These are phyloP conservation scores for Mechanitis messenoides DNA, from an alignment of 2,888 invertebrate species.

Conservation along the genomic window DNA sequence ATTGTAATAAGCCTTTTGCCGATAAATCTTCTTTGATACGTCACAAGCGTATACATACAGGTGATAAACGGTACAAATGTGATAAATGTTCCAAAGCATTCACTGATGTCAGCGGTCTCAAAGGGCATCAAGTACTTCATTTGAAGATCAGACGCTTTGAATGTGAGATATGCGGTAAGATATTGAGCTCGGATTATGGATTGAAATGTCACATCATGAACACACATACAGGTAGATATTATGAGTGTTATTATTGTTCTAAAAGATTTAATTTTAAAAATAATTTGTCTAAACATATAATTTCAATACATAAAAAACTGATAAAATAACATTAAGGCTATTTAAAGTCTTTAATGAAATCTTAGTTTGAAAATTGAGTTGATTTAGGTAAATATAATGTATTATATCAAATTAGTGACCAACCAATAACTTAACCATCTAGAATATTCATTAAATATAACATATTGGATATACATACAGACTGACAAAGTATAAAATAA, in stretches of 20 bases:
- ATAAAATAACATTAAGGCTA: too few relatives aligned
- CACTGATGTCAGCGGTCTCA: conserved; percentile 34
- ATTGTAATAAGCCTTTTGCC: conserved; percentile 37
- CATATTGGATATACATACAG: too few relatives aligned
- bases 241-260: conserved; percentile 31
- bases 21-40: conserved; percentile 35
- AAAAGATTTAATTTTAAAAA: conserved; percentile 21
- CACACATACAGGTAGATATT: conserved; percentile 18
- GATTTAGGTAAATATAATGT: too few relatives aligned
- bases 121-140: conserved; percentile 34
- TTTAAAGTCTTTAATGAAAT: too few relatives aligned
- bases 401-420: too few relatives aligned
- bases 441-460: too few relatives aligned
- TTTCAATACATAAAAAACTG: neutral
- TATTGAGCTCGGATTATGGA: conserved; percentile 13
- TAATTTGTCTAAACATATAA: conserved; percentile 1
- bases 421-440: too few relatives aligned
- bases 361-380: too few relatives aligned
- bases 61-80: conserved; percentile 37
- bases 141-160: conserved; percentile 14
- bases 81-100: conserved; percentile 34
- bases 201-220: conserved; percentile 5
- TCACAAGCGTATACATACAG: conserved; percentile 39
- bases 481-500: too few relatives aligned
- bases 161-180: conserved; percentile 33